Evolutionary conservation across 2,113 vertebrate species (phyloP).

Genomic region (Anarhynchus alexandrinus): DNA sequence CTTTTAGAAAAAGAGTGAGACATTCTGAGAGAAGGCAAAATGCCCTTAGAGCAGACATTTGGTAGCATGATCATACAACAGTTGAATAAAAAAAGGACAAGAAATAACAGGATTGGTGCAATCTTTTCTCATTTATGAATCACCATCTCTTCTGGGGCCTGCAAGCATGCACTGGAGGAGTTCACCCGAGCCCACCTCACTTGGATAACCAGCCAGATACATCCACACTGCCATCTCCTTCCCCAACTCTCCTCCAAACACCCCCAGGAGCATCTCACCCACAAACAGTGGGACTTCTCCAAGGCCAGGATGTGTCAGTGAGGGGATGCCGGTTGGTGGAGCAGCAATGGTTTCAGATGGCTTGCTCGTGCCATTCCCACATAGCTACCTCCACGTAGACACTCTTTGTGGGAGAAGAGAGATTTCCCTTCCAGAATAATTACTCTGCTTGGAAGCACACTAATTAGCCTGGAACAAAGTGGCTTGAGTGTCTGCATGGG

Average conservation of each 20-base stretch:
- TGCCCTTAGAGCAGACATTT: background rate
- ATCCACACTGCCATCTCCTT: background rate
- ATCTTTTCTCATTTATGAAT: background rate
- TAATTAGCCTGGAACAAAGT: constrained; percentile 65
- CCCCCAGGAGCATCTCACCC: background rate
- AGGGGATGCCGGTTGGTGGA: fast-evolving
- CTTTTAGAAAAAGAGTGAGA: background rate
- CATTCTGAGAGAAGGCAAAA: background rate
- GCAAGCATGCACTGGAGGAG: no score
- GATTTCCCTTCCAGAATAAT: constrained; percentile 52
- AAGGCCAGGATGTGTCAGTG: background rate
- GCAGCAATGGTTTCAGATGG: background rate
- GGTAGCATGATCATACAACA: background rate
- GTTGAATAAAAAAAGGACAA: background rate
- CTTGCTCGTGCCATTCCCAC: background rate
- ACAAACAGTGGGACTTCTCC: background rate
- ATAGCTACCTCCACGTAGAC: background rate
- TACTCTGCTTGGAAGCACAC: constrained; percentile 56
- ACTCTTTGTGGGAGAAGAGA: constrained; percentile 17
- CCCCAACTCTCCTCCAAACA: background rate
- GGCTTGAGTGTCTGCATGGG: constrained; percentile 26
- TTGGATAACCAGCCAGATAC: background rate
- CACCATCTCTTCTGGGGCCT: background rate
- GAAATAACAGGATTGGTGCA: background rate
- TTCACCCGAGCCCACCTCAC: background rate